A percentile compares a stretch with the other conserved stretches of the same genome.
Evolutionary conservation across 2,113 vertebrate genomes (phyloP).

Genomic region (Cyanoramphus novaezelandiae): DNA sequence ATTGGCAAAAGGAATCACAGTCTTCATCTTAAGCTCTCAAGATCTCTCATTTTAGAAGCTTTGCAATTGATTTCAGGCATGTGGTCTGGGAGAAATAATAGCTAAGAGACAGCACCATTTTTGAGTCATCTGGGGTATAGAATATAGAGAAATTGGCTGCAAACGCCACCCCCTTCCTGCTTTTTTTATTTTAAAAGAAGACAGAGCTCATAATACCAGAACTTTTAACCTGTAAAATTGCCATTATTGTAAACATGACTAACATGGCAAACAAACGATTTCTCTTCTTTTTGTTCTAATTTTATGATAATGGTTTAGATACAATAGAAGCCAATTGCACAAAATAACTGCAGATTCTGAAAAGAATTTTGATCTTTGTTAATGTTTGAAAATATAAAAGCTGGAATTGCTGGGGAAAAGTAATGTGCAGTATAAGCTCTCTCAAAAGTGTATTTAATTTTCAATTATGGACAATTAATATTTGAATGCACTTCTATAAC

Average conservation of each 20-base stretch:
- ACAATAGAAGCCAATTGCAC: background rate
- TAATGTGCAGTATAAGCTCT: background rate
- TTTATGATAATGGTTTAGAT: background rate
- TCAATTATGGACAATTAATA: background rate
- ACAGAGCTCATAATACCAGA: background rate
- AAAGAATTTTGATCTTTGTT: background rate
- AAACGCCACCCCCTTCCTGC: background rate
- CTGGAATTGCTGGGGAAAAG: background rate
- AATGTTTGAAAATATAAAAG: background rate
- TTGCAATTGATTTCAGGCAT: background rate
- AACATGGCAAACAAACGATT: background rate
- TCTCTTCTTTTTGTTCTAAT: background rate
- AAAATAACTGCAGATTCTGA: background rate
- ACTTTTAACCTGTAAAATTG: background rate
- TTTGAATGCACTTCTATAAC: background rate
- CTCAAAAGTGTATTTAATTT: background rate
- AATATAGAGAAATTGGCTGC: background rate
- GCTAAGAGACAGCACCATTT: background rate
- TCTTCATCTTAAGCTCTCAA: background rate
- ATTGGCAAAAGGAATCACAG: background rate
- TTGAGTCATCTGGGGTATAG: background rate
- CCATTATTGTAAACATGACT: background rate
- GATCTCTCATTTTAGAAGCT: background rate
- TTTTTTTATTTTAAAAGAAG: background rate
- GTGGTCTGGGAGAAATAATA: background rate